Conservation (phyloP, 1,140 invertebrate species). For the Acyrthosiphon pisum region DNA sequence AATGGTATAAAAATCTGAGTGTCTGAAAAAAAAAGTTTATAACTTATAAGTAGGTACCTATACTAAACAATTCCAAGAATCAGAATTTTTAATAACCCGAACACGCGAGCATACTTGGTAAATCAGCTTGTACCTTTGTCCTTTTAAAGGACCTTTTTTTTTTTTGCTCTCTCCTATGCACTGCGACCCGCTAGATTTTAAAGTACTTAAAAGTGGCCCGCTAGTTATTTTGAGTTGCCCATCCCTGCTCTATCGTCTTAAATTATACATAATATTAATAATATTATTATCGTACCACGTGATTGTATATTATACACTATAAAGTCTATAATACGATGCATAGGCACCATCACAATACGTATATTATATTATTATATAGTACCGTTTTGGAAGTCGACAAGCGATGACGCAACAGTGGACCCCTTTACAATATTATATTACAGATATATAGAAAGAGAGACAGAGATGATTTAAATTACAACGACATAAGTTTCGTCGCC, state of each 20-base stretch:
- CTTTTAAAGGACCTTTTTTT: too few species aligned
- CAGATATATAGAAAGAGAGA: background rate
- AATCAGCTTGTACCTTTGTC: background rate
- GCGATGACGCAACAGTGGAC: background rate
- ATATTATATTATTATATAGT: background rate
- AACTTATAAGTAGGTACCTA: background rate
- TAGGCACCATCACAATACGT: background rate
- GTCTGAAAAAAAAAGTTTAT: background rate
- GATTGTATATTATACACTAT: background rate
- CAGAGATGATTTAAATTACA: constrained; percentile 22
- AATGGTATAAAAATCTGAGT: background rate
- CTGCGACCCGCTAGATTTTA: too few species aligned
- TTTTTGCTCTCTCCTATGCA: too few species aligned
- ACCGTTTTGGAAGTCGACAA: constrained; percentile 12
- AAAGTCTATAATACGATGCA: background rate
- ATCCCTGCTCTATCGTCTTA: too few species aligned
- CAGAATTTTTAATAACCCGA: background rate
- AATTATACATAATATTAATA: constrained; percentile 10
- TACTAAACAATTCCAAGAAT: background rate
- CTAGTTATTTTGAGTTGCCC: too few species aligned
- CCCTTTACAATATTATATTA: background rate
- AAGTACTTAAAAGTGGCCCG: too few species aligned
- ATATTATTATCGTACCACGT: background rate
- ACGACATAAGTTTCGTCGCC: constrained; percentile 25
- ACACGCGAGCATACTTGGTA: background rate